Base-by-base conservation (phyloP, 2,797 vertebrate species). In the Centropyge bicolor region DNA sequence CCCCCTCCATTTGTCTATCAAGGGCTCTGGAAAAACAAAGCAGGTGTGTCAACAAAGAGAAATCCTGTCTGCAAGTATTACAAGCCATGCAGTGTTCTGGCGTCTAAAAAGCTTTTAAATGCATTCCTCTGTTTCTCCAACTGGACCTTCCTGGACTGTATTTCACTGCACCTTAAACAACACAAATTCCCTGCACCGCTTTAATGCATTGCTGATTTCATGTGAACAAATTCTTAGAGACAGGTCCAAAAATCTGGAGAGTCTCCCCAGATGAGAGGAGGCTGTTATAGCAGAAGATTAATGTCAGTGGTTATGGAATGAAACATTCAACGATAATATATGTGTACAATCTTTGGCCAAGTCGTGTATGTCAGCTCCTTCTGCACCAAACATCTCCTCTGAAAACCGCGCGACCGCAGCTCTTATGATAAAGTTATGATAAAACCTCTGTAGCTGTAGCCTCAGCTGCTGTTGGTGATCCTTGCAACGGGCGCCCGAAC, bases 381-480 rank as follows among this genome's bases (percentile, higher is more conserved):
- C 64, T 73, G 27, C 51, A 68, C 4, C 46, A 36, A 48, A 65
- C 46, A 76, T 73, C 13, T 62, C 7, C 46, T 77, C 46, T 48
- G 16, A 56, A 76, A 80, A n/a, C 51, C 22, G 55, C 62, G 71
- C 62, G 49, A 35, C 16, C 17, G 2, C 54, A 61, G 46, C 57
- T 10, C 72, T 60, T 66, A 35, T 51, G 61, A 81, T 61, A 41
- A 72, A 66, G 40, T 78, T 74, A 57, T 61, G 76, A 80, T 52
- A 46, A 71, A 61, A 64, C 70, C 76, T 31, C 27, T 1, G 19
- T 20, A 64, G 81, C 63, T 14, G 36, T 27, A 49, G 62, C 60
- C 74, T 77, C 79, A 77, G 85, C 68, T 67, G 54, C 79, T 70
- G 76, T 12, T 22, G 24, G 35, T 70, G 76, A 82, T 86, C 78